Percentiles rank a stretch among this genome's conserved stretches.
Conservation (phyloP, 2,888 invertebrate species). For the Drosophila fulvimacula region DNA sequence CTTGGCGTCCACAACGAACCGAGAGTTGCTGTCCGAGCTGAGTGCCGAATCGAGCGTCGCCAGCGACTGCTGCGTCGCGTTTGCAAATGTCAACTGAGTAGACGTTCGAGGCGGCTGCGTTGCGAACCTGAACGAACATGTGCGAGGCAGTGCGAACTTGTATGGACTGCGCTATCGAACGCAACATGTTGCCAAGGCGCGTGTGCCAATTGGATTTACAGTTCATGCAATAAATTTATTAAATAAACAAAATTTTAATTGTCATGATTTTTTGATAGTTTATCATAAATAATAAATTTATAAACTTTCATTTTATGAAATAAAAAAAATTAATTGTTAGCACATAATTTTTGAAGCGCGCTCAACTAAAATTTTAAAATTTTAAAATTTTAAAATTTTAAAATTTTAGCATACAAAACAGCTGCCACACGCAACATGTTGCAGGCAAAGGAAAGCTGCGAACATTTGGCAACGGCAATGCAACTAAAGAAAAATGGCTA, state of each 20-base stretch:
- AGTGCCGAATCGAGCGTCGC: constrained; percentile 46
- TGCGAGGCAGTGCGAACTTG: neutral
- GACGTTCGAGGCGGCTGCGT: constrained; percentile 25
- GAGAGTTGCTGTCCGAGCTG: constrained; percentile 32
- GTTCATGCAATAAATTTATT: neutral
- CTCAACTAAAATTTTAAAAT: neutral
- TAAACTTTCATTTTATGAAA: too few species aligned
- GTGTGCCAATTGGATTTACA: neutral
- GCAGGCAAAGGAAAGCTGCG: neutral
- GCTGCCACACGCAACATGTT: neutral
- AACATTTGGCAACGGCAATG: neutral
- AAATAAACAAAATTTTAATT: neutral
- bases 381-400: too few species aligned
- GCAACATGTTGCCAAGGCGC: constrained; percentile 19
- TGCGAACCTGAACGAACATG: neutral
- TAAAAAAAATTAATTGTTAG: neutral
- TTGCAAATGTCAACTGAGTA: constrained; percentile 69
- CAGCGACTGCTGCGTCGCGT: constrained; percentile 55
- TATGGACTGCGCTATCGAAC: constrained; percentile 11
- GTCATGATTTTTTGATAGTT: neutral
- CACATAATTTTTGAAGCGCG: neutral
- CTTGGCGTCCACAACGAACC: constrained; percentile 51
- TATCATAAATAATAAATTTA: too few species aligned
- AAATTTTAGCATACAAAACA: constrained; percentile 1
- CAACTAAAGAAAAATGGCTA: neutral